A percentile compares a stretch with the other conserved stretches of the same genome.
These are phyloP conservation scores for Sceloporus tristichus DNA, from an alignment of 2,113 vertebrate species.

Conservation along the genomic window DNA sequence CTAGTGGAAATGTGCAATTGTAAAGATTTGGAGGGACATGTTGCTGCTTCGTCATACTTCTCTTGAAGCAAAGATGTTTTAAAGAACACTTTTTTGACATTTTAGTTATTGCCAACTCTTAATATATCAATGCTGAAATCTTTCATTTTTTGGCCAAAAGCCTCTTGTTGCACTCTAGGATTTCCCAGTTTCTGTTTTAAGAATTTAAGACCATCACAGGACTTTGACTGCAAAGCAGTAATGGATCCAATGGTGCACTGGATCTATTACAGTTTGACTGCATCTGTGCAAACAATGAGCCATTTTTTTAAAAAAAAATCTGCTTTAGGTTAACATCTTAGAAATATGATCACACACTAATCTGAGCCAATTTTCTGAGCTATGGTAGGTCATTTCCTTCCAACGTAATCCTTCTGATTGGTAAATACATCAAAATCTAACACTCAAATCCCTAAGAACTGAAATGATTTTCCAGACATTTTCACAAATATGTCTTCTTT, in stretches of 20 bases:
- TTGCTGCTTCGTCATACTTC: neutral
- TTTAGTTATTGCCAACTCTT: neutral
- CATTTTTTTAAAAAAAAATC: neutral
- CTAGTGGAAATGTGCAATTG: constrained; percentile 66
- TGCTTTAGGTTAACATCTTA: neutral
- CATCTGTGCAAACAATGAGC: neutral
- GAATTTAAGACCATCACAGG: neutral
- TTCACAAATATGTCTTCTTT: constrained; percentile 16
- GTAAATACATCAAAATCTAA: neutral
- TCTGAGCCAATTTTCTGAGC: neutral
- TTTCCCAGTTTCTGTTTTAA: neutral
- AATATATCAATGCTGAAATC: neutral
- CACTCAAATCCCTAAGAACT: neutral
- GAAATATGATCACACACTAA: neutral
- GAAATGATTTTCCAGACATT: neutral
- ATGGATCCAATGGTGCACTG: neutral
- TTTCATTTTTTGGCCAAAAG: neutral
- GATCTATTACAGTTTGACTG: neutral
- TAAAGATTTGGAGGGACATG: neutral
- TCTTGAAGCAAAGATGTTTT: neutral
- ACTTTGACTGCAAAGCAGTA: constrained; percentile 15
- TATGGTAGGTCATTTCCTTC: neutral
- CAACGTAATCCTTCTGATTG: constrained; percentile 2
- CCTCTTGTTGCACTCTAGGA: neutral
- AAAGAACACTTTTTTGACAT: neutral